Percentiles rank a stretch among this genome's conserved stretches.
Evolutionary conservation across 2,113 vertebrate genomes (phyloP).

Genomic region (Arothron firmamentum): DNA sequence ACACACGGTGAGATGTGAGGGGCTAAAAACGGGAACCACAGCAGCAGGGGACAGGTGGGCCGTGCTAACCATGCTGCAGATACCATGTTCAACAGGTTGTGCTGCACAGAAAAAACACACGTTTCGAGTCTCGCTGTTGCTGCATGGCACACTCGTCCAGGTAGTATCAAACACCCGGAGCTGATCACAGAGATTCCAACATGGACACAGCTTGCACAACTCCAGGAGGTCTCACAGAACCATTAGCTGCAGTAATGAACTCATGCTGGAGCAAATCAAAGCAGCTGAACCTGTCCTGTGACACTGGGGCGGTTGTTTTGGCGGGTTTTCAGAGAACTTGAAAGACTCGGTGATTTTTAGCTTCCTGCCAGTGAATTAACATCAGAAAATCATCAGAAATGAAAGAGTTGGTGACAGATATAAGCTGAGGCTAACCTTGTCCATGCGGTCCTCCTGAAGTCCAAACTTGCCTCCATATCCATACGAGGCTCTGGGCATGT

Average conservation of each 20-base stretch:
- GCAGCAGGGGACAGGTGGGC: not conserved
- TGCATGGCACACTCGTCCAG: too few relatives aligned
- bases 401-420: too few relatives aligned
- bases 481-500: constrained; percentile 87
- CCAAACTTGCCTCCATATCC: constrained; percentile 96
- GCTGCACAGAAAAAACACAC: too few relatives aligned
- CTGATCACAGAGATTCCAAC: not conserved
- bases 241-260: too few relatives aligned
- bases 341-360: not conserved
- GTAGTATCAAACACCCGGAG: too few relatives aligned
- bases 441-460: constrained; percentile 94
- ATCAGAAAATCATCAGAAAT: not conserved
- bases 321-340: too few relatives aligned
- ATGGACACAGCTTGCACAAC: not conserved
- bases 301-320: not conserved
- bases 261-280: not conserved
- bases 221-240: not conserved
- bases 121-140: too few relatives aligned
- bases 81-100: not conserved
- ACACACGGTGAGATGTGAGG: not conserved
- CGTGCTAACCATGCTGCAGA: not conserved
- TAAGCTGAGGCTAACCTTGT: constrained; percentile 76
- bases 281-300: not conserved
- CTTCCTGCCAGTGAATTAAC: not conserved
- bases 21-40: not conserved